Conservation (phyloP, 1,140 invertebrate genomes). For the Heliconius eleuchia region DNA sequence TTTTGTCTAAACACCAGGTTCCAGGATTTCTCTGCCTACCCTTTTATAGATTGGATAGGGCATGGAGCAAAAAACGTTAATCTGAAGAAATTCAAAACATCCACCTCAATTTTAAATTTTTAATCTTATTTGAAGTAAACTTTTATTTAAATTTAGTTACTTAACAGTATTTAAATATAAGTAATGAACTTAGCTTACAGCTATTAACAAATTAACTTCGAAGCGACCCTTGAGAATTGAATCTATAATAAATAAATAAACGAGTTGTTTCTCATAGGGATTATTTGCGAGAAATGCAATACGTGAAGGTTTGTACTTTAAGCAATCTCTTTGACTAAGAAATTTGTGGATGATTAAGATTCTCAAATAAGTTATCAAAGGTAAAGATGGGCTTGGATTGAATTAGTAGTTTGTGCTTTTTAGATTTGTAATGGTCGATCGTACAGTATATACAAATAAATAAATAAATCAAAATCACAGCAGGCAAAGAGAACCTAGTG, state of each 20-base stretch:
- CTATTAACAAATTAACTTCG: not conserved
- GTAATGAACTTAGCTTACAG: not conserved
- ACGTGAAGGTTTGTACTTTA: not conserved
- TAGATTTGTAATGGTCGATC: not conserved
- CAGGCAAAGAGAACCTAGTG: too few relatives aligned
- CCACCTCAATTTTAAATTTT: not conserved
- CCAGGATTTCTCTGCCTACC: too few relatives aligned
- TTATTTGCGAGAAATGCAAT: not conserved
- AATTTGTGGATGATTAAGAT: not conserved
- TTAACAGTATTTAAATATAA: not conserved
- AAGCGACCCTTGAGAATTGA: not conserved
- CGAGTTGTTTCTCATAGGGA: not conserved
- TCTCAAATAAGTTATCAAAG: conserved; percentile 8
- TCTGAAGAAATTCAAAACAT: too few relatives aligned
- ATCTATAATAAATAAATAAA: not conserved
- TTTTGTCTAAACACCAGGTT: too few relatives aligned
- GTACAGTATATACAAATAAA: too few relatives aligned
- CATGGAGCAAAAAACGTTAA: too few relatives aligned
- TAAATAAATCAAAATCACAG: too few relatives aligned
- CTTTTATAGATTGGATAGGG: too few relatives aligned
- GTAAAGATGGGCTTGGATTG: not conserved
- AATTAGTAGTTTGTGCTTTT: not conserved
- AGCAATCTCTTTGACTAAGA: conserved; percentile 4
- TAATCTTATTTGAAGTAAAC: not conserved
- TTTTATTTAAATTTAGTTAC: not conserved